Percentiles rank a stretch among this genome's conserved stretches.
Conservation (phyloP, 2,888 invertebrate species). For the Drosophila quasianomalipes region DNA sequence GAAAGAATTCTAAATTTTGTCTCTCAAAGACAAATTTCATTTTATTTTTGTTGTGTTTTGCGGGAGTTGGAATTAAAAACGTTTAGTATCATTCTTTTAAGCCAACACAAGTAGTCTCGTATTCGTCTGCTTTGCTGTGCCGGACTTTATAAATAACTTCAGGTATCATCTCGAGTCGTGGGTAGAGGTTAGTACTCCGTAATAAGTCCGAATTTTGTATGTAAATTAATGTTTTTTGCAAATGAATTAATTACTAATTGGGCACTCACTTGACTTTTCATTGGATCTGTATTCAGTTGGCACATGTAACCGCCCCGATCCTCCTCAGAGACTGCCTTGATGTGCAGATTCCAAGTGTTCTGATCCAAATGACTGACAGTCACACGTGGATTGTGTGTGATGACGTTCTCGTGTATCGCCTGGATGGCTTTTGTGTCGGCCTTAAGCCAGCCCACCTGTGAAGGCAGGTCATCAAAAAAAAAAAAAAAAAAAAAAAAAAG, state of each 20-base stretch:
- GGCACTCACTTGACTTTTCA: conserved; percentile 94
- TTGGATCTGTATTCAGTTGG: conserved; percentile 97
- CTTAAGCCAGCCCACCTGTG: conserved; percentile 96
- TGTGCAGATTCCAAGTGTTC: conserved; percentile 95
- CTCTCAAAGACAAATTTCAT: too few species aligned
- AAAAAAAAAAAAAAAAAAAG: neutral
- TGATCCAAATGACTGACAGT: conserved; percentile 94
- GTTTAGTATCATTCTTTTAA: too few species aligned
- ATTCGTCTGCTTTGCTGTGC: too few species aligned
- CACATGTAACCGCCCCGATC: conserved; percentile 97
- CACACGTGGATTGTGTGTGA: conserved; percentile 95
- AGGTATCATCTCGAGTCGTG: neutral
- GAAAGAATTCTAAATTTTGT: too few species aligned
- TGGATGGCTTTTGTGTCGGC: conserved; percentile 97
- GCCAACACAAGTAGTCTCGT: too few species aligned
- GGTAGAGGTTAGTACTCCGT: neutral
- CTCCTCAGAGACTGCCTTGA: conserved; percentile 93
- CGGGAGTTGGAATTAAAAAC: too few species aligned
- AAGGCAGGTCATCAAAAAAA: conserved; percentile 1
- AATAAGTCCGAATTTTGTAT: neutral
- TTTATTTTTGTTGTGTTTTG: too few species aligned
- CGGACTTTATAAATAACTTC: neutral
- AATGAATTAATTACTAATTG: neutral
- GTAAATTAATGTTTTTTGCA: neutral
- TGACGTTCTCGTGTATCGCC: conserved; percentile 96